Conservation (phyloP, 2,888 invertebrate species). For the Polietes domitor region DNA sequence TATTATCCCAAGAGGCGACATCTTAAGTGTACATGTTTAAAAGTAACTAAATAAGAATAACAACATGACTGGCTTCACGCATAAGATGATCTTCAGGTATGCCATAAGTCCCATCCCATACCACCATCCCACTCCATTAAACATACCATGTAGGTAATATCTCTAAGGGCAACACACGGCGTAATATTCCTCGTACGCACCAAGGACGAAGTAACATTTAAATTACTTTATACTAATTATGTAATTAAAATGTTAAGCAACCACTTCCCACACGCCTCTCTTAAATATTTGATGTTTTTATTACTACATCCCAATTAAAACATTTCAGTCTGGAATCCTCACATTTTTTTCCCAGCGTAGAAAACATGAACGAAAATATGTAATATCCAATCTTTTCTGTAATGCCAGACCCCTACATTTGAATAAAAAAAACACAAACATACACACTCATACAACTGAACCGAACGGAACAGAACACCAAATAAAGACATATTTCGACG, state of each 20-base stretch:
- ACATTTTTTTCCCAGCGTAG: not conserved
- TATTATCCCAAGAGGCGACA: not conserved
- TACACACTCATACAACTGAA: too few species aligned
- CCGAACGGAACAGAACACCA: not conserved
- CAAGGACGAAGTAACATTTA: not conserved
- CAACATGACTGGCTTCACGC: not conserved
- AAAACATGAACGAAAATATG: too few species aligned
- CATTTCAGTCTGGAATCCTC: not conserved
- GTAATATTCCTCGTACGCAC: constrained; percentile 9
- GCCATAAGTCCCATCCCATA: too few species aligned
- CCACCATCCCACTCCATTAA: not conserved
- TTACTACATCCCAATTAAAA: constrained; percentile 57
- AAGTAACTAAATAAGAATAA: not conserved
- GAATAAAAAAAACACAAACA: too few species aligned
- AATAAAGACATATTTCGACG: constrained; percentile 25
- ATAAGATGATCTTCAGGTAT: not conserved
- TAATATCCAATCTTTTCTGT: too few species aligned
- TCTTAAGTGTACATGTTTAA: not conserved
- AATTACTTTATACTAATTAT: constrained; percentile 37
- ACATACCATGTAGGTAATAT: not conserved
- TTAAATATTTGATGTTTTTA: constrained; percentile 37
- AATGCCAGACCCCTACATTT: too few species aligned
- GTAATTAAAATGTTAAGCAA: constrained; percentile 15
- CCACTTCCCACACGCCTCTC: not conserved
- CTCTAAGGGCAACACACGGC: not conserved